Conservation (phyloP, 1,140 invertebrate genomes). For the Melipona quadrifasciata region DNA sequence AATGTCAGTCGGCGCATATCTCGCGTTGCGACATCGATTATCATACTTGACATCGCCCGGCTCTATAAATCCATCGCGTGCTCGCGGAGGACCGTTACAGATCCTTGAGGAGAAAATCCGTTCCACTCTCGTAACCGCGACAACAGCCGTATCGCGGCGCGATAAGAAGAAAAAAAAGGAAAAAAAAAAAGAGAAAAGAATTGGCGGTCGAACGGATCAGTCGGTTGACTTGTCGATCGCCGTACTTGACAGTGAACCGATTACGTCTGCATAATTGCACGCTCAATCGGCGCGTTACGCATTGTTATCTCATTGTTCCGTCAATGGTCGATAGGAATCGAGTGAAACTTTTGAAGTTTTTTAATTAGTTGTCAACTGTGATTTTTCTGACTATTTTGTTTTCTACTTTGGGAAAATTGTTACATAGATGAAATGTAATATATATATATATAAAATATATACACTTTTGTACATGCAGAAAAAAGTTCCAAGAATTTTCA, state of each 20-base stretch:
- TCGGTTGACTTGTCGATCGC: neutral
- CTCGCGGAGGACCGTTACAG: conserved; percentile 40
- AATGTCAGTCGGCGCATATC: conserved; percentile 14
- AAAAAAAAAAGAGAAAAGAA: no score
- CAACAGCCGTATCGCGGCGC: neutral
- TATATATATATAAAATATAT: no score
- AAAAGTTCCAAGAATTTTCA: no score
- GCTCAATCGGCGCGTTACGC: neutral
- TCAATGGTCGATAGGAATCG: no score
- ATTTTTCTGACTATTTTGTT: no score
- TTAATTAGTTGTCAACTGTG: no score
- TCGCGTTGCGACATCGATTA: conserved; percentile 13
- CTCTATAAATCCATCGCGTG: conserved; percentile 26
- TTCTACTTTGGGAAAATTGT: no score
- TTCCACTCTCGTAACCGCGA: conserved; percentile 29
- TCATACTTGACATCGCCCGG: conserved; percentile 24
- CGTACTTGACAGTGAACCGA: conserved; percentile 60
- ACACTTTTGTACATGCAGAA: no score
- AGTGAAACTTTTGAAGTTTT: no score
- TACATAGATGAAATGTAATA: no score
- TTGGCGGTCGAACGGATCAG: neutral
- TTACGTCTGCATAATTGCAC: conserved; percentile 35
- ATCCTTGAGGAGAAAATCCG: conserved; percentile 53
- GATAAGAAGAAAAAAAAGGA: neutral
- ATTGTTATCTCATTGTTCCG: conserved; percentile 1